phyloP scores from a whole-genome alignment of 1,140 invertebrate genomes.

The Drosophila biarmipes region DNA sequence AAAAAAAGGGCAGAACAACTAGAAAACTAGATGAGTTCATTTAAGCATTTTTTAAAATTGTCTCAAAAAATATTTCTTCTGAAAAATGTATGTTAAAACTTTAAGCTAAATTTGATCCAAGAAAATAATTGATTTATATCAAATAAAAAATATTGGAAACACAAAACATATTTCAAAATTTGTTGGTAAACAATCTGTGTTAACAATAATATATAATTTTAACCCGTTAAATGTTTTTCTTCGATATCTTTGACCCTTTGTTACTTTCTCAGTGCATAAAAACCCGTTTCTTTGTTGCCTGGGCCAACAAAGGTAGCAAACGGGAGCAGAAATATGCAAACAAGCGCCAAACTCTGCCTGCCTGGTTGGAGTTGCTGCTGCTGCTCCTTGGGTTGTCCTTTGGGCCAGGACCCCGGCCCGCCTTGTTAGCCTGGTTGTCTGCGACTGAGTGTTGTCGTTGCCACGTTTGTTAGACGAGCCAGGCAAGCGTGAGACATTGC shows the following conservation, averaged over 20 bases:
- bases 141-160: too few species aligned
- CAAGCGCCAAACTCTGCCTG: slow-evolving; percentile 52
- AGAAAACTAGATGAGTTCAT: too few species aligned
- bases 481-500: slow-evolving; percentile 73
- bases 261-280: background rate
- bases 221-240: too few species aligned
- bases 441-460: slow-evolving; percentile 40
- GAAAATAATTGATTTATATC: too few species aligned
- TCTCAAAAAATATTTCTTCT: too few species aligned
- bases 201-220: too few species aligned
- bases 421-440: slow-evolving; percentile 69
- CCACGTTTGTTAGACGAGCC: slow-evolving; percentile 73
- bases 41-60: too few species aligned
- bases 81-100: too few species aligned
- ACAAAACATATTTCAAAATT: too few species aligned
- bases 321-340: slow-evolving; percentile 62
- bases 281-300: slow-evolving; percentile 33
- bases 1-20: too few species aligned
- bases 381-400: slow-evolving; percentile 24
- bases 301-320: slow-evolving; percentile 33
- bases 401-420: background rate
- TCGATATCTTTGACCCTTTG: background rate
- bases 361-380: background rate
- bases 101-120: too few species aligned
- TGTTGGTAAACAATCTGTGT: too few species aligned